Evolutionary conservation across 2,113 vertebrate species (phyloP).

Genomic region (Pleuronectes platessa): DNA sequence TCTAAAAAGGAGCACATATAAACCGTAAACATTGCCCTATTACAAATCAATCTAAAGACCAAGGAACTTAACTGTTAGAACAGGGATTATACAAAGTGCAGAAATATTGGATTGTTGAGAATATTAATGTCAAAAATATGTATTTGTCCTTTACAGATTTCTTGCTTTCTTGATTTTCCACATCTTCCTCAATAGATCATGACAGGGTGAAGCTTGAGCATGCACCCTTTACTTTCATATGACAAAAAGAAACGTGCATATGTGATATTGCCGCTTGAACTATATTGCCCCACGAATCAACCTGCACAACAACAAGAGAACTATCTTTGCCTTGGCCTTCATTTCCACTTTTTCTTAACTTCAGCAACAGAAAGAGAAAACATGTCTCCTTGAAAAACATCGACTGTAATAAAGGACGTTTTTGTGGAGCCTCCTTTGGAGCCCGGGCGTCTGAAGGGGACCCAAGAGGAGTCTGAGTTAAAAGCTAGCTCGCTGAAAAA

Average conservation of each 20-base stretch:
- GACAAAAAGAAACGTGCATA: background rate
- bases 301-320: constrained; percentile 5
- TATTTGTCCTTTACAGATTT: too few species aligned
- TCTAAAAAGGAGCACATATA: too few species aligned
- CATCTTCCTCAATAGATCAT: background rate
- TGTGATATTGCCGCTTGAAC: constrained; percentile 5
- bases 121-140: too few species aligned
- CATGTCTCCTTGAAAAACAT: constrained; percentile 7
- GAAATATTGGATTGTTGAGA: too few species aligned
- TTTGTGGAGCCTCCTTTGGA: constrained; percentile 54
- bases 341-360: constrained; percentile 12
- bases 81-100: too few species aligned
- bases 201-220: background rate
- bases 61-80: too few species aligned
- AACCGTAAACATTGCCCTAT: too few species aligned
- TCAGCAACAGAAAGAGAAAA: constrained; percentile 14
- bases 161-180: background rate
- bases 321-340: background rate
- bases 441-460: constrained; percentile 34
- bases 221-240: constrained; percentile 2
- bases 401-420: constrained; percentile 19
- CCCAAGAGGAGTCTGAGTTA: constrained; percentile 59
- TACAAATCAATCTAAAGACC: too few species aligned
- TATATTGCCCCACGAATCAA: constrained; percentile 17
- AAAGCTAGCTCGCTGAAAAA: constrained; percentile 54